Percentiles rank a stretch among this genome's conserved stretches.
Evolutionary conservation across 2,113 vertebrate genomes (phyloP).

Genomic region (Lophotis ruficrista): DNA sequence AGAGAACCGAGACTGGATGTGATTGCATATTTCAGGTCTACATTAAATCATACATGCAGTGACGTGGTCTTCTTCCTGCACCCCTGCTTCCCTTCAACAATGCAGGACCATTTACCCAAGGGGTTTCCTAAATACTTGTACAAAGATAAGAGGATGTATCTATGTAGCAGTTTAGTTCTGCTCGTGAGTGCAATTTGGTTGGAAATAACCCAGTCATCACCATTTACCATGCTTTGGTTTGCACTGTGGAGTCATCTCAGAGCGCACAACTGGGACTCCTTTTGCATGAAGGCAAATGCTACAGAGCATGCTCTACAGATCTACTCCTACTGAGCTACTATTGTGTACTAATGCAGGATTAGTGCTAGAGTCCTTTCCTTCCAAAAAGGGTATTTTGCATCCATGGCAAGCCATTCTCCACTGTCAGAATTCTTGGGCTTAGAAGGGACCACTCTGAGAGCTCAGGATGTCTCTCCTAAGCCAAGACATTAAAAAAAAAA

Average conservation of each 20-base stretch:
- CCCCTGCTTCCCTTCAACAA: fast-evolving
- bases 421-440: neutral
- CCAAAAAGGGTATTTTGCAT: neutral
- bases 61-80: neutral
- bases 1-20: neutral
- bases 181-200: neutral
- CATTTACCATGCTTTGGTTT: neutral
- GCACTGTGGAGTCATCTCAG: neutral
- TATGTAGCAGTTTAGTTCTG: neutral
- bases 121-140: neutral
- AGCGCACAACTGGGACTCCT: neutral
- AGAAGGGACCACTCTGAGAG: neutral
- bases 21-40: no score
- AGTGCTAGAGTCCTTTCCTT: neutral
- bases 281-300: neutral
- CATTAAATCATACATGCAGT: neutral
- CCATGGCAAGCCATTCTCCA: neutral
- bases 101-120: neutral
- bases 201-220: neutral
- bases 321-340: neutral
- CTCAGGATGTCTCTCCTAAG: neutral
- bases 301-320: neutral
- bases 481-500: neutral
- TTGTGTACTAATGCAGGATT: neutral
- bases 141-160: neutral